Conservation (phyloP, 2,888 invertebrate species). For the Dione juno region DNA sequence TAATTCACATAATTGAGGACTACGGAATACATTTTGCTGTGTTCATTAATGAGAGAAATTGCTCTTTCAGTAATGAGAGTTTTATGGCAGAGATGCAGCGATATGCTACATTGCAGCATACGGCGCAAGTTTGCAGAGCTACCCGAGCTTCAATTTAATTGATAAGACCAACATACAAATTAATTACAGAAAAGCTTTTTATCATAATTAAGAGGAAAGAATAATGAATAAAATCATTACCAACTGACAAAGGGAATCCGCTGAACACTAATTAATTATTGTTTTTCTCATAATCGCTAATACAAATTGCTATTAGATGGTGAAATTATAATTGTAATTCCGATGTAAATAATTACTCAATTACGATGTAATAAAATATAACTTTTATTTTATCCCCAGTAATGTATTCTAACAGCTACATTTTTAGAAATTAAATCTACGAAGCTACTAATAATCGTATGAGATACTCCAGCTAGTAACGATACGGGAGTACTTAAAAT, state of each 20-base stretch:
- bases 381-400: constrained; percentile 26
- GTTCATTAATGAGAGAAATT: constrained; percentile 47
- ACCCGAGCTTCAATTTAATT: constrained; percentile 48
- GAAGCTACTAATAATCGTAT: constrained; percentile 24
- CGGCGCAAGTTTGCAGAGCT: constrained; percentile 38
- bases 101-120: constrained; percentile 35
- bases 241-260: constrained; percentile 42
- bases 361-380: constrained; percentile 31
- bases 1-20: constrained; percentile 37
- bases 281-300: constrained; percentile 43
- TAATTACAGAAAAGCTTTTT: constrained; percentile 50
- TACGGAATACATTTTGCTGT: constrained; percentile 35
- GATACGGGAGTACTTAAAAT: constrained; percentile 39
- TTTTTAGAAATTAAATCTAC: constrained; percentile 30
- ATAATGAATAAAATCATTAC: constrained; percentile 48
- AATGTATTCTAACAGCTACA: constrained; percentile 28
- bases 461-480: constrained; percentile 34
- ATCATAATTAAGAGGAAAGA: constrained; percentile 49
- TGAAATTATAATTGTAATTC: constrained; percentile 27
- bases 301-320: constrained; percentile 37
- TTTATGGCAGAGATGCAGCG: constrained; percentile 44
- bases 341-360: no score
- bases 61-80: constrained; percentile 47
- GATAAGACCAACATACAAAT: constrained; percentile 51
- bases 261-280: constrained; percentile 43